Evolutionary conservation across 2,797 vertebrate genomes (phyloP).

Genomic region (Vipera latastei): DNA sequence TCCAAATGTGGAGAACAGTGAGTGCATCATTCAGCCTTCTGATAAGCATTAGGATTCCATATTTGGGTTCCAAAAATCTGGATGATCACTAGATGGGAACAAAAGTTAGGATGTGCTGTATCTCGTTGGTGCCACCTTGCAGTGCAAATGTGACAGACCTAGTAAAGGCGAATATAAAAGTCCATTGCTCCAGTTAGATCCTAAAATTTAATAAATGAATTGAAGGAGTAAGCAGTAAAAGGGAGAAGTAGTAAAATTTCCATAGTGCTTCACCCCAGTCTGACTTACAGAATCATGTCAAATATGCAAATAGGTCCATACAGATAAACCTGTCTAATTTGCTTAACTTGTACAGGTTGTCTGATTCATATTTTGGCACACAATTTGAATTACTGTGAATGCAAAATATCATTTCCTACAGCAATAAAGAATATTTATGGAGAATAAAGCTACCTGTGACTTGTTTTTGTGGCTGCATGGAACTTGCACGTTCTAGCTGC

Average conservation of each 20-base stretch:
- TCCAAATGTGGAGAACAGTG: background rate
- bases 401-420: no score
- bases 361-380: background rate
- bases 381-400: background rate
- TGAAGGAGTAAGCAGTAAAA: background rate
- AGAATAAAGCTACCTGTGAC: background rate
- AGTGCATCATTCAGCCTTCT: background rate
- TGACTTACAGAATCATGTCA: background rate
- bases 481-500: background rate
- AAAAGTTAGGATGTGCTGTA: background rate
- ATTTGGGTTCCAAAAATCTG: background rate
- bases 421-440: background rate
- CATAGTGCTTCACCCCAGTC: background rate
- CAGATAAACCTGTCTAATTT: background rate
- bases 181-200: background rate
- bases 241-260: background rate
- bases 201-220: background rate
- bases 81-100: background rate
- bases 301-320: background rate
- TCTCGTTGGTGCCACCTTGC: background rate
- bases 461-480: background rate
- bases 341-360: background rate
- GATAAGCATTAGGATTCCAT: background rate
- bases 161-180: background rate
- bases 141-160: background rate